phyloP scores from a whole-genome alignment of 1,140 invertebrate genomes.

The Cyphomyrmex costatus region DNA sequence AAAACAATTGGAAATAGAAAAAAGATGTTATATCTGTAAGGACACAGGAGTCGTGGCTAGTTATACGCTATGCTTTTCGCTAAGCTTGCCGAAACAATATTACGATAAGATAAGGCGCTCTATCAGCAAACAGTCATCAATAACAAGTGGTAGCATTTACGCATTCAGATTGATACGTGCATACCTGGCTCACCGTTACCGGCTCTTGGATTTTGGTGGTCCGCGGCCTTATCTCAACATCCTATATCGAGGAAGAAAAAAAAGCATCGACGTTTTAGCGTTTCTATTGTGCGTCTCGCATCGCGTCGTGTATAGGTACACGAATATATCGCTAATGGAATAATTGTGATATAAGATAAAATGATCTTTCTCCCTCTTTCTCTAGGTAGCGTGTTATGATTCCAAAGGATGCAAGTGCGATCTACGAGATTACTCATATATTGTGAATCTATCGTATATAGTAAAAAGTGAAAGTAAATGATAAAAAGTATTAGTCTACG shows the following conservation, averaged over 20 bases:
- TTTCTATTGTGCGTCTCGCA: conserved; percentile 43
- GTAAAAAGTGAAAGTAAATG: conserved; percentile 22
- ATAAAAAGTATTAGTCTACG: conserved; percentile 11
- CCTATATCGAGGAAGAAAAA: conserved; percentile 76
- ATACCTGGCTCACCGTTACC: conserved; percentile 73
- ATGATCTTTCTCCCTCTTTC: conserved; percentile 69
- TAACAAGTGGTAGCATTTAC: background rate
- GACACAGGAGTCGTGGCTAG: background rate
- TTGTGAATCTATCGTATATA: conserved; percentile 21
- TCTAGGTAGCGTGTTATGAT: conserved; percentile 45
- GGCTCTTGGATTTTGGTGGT: conserved; percentile 75
- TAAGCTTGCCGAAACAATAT: background rate
- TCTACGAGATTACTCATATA: background rate
- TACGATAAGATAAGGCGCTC: conserved; percentile 13
- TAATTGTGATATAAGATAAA: conserved; percentile 41
- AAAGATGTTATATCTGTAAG: background rate
- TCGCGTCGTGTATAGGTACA: conserved; percentile 55
- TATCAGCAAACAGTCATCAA: conserved; percentile 7
- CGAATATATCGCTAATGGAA: conserved; percentile 51
- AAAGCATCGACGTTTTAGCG: conserved; percentile 72
- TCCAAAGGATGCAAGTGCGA: conserved; percentile 43
- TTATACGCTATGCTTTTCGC: background rate
- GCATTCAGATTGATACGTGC: conserved; percentile 51
- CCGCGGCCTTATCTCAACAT: conserved; percentile 79
- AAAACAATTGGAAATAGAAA: background rate